Conservation (phyloP, 2,888 invertebrate species). For the Dendrolimus pini region DNA sequence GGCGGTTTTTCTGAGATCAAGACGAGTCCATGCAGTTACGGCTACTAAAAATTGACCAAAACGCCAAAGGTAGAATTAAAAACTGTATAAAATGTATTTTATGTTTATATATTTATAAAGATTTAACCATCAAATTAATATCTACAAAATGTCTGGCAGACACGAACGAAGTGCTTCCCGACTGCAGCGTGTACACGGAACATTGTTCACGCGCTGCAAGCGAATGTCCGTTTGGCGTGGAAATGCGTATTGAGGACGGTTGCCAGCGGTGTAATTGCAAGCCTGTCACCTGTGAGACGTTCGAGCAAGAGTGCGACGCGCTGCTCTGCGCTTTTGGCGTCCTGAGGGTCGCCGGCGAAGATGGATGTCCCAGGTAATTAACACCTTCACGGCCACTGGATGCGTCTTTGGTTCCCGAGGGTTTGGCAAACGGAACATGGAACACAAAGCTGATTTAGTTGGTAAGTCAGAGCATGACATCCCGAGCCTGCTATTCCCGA, state of each 20-base stretch:
- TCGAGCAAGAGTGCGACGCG: slow-evolving; percentile 77
- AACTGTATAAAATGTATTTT: too few species aligned
- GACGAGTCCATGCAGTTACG: too few species aligned
- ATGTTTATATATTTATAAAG: too few species aligned
- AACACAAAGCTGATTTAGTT: too few species aligned
- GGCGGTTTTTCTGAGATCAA: too few species aligned
- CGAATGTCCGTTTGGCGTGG: slow-evolving; percentile 83
- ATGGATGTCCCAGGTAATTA: slow-evolving; percentile 46
- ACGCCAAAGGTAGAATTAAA: too few species aligned
- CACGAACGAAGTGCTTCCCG: slow-evolving; percentile 36
- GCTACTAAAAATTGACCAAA: too few species aligned
- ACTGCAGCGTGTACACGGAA: slow-evolving; percentile 75
- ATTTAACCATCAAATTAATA: too few species aligned
- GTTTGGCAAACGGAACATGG: too few species aligned
- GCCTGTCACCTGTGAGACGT: slow-evolving; percentile 71
- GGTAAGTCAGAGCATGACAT: too few species aligned
- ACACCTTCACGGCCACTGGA: neutral
- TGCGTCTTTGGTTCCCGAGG: too few species aligned
- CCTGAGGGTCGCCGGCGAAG: slow-evolving; percentile 43
- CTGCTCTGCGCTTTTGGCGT: slow-evolving; percentile 86
- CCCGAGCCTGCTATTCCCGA: too few species aligned
- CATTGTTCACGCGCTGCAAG: slow-evolving; percentile 77
- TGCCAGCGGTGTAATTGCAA: slow-evolving; percentile 81
- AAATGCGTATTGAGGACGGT: slow-evolving; percentile 65
- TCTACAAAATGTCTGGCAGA: slow-evolving; percentile 3